These are phyloP conservation scores for Apamea epomidion DNA, from an alignment of 2,888 invertebrate genomes.

Conservation along the genomic window DNA sequence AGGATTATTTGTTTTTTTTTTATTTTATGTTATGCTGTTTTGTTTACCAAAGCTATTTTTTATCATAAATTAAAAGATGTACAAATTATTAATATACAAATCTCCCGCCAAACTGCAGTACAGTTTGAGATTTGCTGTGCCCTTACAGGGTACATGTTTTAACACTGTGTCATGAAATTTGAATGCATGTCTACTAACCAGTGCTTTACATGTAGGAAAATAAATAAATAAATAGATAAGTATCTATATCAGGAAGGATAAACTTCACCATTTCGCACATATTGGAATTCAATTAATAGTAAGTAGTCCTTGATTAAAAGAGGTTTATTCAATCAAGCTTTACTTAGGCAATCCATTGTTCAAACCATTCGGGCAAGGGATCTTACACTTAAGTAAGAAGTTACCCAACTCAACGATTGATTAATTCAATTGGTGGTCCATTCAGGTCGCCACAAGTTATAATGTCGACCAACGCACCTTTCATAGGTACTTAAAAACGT, in stretches of 20 bases:
- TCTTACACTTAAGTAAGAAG: conserved; percentile 11
- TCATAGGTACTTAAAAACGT: too few species aligned
- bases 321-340: conserved; percentile 19
- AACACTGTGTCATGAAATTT: too few species aligned
- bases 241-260: not conserved
- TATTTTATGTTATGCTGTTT: too few species aligned
- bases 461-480: too few species aligned
- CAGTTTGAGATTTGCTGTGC: too few species aligned
- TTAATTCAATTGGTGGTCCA: not conserved
- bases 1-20: too few species aligned
- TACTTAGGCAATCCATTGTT: conserved; percentile 37
- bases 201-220: too few species aligned
- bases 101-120: not conserved
- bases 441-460: too few species aligned
- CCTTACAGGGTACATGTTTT: too few species aligned
- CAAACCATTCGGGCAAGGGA: conserved; percentile 9
- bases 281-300: conserved; percentile 16
- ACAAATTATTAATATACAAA: not conserved
- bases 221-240: too few species aligned
- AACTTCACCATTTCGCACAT: not conserved
- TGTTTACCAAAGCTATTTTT: not conserved
- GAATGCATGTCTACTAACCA: too few species aligned
- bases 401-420: conserved; percentile 6
- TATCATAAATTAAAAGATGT: not conserved
- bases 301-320: conserved; percentile 16